Evolutionary conservation across 2,888 invertebrate species (phyloP).

Genomic region (Phyto melanocephala): DNA sequence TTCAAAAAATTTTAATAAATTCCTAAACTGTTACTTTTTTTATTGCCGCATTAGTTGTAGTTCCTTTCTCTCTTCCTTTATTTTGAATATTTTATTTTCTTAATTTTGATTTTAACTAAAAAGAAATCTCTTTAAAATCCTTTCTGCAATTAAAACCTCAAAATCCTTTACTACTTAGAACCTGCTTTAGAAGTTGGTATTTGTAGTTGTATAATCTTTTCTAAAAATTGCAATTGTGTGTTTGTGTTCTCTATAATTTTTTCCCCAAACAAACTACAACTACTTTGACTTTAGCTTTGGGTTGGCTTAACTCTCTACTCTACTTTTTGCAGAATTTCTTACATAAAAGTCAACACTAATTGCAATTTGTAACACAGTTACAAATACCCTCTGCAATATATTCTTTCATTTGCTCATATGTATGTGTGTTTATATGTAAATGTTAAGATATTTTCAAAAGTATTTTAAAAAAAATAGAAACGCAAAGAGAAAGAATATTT

Average conservation of each 20-base stretch:
- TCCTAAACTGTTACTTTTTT: no score
- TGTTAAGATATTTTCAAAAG: neutral
- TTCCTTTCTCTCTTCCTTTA: no score
- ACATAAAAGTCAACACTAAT: constrained; percentile 62
- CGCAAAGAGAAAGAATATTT: neutral
- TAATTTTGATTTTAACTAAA: no score
- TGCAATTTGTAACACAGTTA: constrained; percentile 60
- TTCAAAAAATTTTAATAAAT: no score
- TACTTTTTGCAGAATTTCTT: constrained; percentile 1
- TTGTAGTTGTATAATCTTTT: neutral
- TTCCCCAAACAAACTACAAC: neutral
- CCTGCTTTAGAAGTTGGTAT: constrained; percentile 8
- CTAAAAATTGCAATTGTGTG: neutral
- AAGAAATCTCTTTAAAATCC: neutral
- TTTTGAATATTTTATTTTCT: no score
- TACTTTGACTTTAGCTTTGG: constrained; percentile 42
- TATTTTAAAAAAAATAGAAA: neutral
- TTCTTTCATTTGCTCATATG: neutral
- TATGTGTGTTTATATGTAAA: neutral
- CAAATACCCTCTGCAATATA: neutral
- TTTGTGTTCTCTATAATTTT: neutral
- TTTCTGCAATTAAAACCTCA: constrained; percentile 39
- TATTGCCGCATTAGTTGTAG: no score
- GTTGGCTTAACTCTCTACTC: constrained; percentile 19
- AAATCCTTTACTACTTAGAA: constrained; percentile 25